A percentile compares a stretch with the other conserved stretches of the same genome.
phyloP scores from a whole-genome alignment of 2,888 invertebrate species.

The Lysandra bellargus region DNA sequence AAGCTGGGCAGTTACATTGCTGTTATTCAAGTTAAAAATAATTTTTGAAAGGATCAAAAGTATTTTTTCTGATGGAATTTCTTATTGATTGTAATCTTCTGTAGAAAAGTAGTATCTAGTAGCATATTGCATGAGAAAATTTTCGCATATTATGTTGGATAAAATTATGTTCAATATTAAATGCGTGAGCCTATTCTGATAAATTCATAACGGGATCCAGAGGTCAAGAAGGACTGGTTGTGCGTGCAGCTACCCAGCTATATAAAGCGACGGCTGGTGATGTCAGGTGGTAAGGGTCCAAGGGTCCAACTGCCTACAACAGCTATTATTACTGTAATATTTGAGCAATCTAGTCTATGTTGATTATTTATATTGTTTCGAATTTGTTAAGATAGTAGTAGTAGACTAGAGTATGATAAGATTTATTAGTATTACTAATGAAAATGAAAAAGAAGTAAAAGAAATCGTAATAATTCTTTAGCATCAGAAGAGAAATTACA shows the following conservation, averaged over 20 bases:
- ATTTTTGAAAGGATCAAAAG: neutral
- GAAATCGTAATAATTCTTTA: no score
- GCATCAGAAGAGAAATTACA: neutral
- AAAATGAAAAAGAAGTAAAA: no score
- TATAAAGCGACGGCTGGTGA: constrained; percentile 63
- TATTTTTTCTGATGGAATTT: neutral
- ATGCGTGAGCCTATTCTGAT: constrained; percentile 15
- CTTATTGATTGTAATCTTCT: neutral
- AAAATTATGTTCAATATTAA: neutral
- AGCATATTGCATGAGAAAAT: no score
- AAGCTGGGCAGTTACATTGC: neutral
- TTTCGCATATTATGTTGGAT: neutral
- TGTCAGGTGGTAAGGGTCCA: constrained; percentile 49
- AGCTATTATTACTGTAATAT: neutral
- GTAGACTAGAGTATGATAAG: no score
- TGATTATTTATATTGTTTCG: neutral
- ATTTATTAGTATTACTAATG: no score
- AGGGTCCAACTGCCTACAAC: neutral
- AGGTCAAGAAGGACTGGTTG: constrained; percentile 48
- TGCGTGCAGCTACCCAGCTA: constrained; percentile 56
- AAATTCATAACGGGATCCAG: constrained; percentile 48
- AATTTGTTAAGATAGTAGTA: neutral
- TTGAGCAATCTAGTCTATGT: no score
- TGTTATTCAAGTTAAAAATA: no score
- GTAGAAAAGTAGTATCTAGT: no score